Conservation (phyloP, 1,140 invertebrate genomes). For the Subanguina moxae region DNA sequence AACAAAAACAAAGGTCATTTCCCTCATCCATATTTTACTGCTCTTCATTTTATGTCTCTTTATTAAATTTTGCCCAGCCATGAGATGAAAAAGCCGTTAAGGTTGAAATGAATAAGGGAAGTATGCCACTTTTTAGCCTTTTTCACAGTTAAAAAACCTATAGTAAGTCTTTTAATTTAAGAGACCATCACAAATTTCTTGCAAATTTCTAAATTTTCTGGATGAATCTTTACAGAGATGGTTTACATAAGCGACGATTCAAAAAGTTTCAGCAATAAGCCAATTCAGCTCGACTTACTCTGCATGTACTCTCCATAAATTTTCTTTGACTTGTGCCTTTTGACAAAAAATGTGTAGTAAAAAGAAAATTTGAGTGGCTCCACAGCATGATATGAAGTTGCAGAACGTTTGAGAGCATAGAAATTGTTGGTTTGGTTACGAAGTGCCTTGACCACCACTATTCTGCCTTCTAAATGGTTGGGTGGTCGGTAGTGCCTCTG, state of each 20-base stretch:
- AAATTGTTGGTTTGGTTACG: neutral
- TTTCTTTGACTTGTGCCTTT: neutral
- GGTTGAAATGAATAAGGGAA: constrained; percentile 5
- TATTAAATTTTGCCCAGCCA: neutral
- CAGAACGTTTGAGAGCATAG: neutral
- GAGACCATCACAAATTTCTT: too few relatives aligned
- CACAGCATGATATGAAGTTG: neutral
- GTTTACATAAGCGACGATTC: too few relatives aligned
- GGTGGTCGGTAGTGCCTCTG: neutral
- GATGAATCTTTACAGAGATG: too few relatives aligned
- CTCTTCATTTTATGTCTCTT: too few relatives aligned
- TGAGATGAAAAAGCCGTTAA: neutral
- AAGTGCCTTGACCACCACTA: neutral
- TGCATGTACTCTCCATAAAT: neutral
- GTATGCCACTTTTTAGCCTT: too few relatives aligned
- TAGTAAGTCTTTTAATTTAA: too few relatives aligned
- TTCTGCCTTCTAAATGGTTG: neutral
- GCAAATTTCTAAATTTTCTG: too few relatives aligned
- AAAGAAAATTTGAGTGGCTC: neutral
- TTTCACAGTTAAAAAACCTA: too few relatives aligned
- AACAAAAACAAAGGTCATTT: neutral
- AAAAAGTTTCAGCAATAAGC: too few relatives aligned
- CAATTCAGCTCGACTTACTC: neutral
- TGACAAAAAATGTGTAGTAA: neutral
- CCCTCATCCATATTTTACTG: constrained; percentile 22